phyloP scores from a whole-genome alignment of 2,797 vertebrate genomes.

The Phalanger gymnotis region DNA sequence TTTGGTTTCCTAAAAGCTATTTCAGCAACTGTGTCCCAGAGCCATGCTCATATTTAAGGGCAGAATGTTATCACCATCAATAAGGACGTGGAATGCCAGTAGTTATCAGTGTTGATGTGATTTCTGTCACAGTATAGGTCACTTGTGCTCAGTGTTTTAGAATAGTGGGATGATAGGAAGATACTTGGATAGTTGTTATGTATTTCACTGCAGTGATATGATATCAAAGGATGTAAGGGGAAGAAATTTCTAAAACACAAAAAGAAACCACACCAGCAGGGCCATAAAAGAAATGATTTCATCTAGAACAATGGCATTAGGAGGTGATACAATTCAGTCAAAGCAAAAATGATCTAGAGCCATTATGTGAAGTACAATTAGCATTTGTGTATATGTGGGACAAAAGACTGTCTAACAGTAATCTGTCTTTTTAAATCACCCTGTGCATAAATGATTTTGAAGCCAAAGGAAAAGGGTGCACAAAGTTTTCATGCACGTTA shows the following conservation, averaged over 20 bases:
- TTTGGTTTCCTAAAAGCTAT: constrained; percentile 13
- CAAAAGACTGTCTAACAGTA: neutral
- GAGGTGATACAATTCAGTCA: constrained; percentile 15
- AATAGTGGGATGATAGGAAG: constrained; percentile 36
- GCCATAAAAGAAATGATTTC: constrained; percentile 18
- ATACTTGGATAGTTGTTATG: constrained; percentile 41
- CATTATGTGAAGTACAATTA: neutral
- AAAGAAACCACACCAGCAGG: neutral
- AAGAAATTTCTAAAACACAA: constrained; percentile 42
- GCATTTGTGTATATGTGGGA: neutral
- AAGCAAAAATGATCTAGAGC: too few relatives aligned
- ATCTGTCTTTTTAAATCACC: neutral
- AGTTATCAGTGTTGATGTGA: constrained; percentile 15
- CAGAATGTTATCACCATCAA: constrained; percentile 37
- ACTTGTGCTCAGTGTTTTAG: neutral
- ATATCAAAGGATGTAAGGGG: neutral
- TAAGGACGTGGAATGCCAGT: neutral
- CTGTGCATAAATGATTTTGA: neutral
- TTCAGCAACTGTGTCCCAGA: constrained; percentile 42
- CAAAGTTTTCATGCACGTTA: neutral
- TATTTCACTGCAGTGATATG: constrained; percentile 35
- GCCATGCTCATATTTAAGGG: constrained; percentile 30
- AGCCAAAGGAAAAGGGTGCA: neutral
- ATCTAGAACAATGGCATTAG: neutral
- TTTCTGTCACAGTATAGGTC: constrained; percentile 60